These are phyloP conservation scores for Dipodomys ordii DNA, from an alignment of 2,113 vertebrate species.

Conservation along the genomic window DNA sequence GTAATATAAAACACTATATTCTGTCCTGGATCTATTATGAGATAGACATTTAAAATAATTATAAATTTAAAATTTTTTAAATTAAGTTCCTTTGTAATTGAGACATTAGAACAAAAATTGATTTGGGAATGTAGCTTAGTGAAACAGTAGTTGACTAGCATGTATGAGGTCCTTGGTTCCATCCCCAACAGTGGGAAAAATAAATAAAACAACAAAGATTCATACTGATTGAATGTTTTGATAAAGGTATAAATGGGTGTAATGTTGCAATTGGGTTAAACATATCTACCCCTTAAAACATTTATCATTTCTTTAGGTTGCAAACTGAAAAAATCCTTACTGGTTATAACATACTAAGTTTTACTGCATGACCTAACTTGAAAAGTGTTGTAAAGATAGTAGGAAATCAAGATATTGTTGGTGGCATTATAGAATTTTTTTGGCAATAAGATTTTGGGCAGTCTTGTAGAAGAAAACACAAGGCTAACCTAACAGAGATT, in stretches of 20 bases:
- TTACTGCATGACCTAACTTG: neutral
- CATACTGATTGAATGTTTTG: neutral
- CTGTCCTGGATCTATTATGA: neutral
- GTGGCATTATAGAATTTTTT: neutral
- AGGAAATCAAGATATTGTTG: neutral
- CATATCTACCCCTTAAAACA: neutral
- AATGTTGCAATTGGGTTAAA: neutral
- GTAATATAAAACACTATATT: constrained; percentile 1
- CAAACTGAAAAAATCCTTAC: neutral
- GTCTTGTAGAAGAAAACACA: neutral
- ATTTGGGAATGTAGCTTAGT: neutral
- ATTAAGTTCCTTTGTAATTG: neutral
- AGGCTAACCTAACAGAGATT: neutral
- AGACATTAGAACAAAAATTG: neutral
- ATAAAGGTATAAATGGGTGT: neutral
- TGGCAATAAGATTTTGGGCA: neutral
- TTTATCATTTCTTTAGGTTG: neutral
- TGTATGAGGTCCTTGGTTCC: neutral
- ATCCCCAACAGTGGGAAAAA: neutral
- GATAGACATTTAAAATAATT: neutral
- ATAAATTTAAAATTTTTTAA: neutral
- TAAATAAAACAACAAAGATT: neutral
- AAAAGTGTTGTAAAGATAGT: neutral
- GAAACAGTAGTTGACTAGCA: neutral
- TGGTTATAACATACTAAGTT: neutral